These are phyloP conservation scores for Eilema caniola DNA, from an alignment of 2,888 invertebrate genomes.

Conservation along the genomic window DNA sequence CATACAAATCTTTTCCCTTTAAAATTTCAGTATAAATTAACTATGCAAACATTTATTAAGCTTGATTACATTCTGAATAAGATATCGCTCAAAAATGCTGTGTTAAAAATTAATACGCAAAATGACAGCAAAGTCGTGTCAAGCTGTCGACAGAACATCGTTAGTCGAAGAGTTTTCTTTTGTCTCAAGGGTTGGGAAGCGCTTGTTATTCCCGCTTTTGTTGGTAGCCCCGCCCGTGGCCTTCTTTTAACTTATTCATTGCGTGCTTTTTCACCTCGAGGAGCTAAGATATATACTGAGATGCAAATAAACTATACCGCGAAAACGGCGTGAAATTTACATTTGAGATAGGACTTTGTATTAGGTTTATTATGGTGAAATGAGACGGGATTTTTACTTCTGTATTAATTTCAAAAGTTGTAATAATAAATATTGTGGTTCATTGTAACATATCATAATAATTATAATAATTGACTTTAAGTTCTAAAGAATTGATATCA, in stretches of 20 bases:
- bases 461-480: no score
- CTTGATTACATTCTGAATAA: background rate
- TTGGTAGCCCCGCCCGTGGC: constrained; percentile 70
- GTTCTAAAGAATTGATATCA: no score
- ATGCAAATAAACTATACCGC: constrained; percentile 45
- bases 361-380: constrained; percentile 5
- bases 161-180: constrained; percentile 76
- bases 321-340: constrained; percentile 40
- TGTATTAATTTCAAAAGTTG: background rate
- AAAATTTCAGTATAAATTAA: background rate
- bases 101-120: constrained; percentile 53
- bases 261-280: constrained; percentile 58
- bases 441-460: no score
- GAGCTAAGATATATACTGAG: constrained; percentile 49
- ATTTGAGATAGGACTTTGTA: constrained; percentile 29
- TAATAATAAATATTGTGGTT: background rate
- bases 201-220: constrained; percentile 73
- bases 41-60: constrained; percentile 5
- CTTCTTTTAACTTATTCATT: constrained; percentile 75
- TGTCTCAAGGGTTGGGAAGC: constrained; percentile 72
- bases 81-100: constrained; percentile 29
- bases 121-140: constrained; percentile 61
- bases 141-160: constrained; percentile 71
- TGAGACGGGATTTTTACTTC: background rate
- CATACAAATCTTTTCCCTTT: no score